Base-by-base conservation (phyloP, 2,888 invertebrate species). In the Mechanitis messenoides region DNA sequence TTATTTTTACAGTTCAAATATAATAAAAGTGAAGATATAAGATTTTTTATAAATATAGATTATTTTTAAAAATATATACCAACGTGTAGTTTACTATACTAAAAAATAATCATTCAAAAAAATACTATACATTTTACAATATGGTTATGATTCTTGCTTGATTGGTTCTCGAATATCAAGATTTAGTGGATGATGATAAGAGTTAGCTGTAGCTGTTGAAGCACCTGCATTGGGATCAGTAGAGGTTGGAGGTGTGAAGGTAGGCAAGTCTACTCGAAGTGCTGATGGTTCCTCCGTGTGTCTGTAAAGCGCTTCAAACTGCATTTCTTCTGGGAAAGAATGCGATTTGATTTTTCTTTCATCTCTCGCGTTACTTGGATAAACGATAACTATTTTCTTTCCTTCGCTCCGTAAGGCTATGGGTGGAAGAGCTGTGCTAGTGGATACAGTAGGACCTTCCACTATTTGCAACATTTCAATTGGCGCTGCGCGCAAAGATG, bases 231-330 rank as follows among this genome's bases (percentile, higher is more conserved):
- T 62, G 12, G 54, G 61, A 33, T 65, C 62, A 1, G 72, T 20
- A 74, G 77, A 56, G 7, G 80, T 74, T 4, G 89, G 88, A 31
- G 92, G 92, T 38, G 88, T 76, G 72, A 91, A 92, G 1, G 92
- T 92, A 11, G 92, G 92, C 67, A 92, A 74, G 68, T 92, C 91
- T n/a, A 92, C 91, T 53, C 91, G 81, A 5, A 92, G 66, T 1
- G 63, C 68, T 35, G 74, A 69, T 0, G 87, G 84, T 59, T 83
- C 81, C 3, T 83, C 83, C 31, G 90, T 86, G 70, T 85, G 90
- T 54, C 78, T 80, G 72, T 90, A 91, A 62, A 91, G 69, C 45
- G 88, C 89, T 68, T 91, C 91, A 70, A 91, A 91, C 70, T 91
- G 91, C 72, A 90, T 71, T 71, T 90, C 90, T 65, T 90, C 91